These are phyloP conservation scores for Clamator glandarius DNA, from an alignment of 2,797 vertebrate species.

Conservation along the genomic window DNA sequence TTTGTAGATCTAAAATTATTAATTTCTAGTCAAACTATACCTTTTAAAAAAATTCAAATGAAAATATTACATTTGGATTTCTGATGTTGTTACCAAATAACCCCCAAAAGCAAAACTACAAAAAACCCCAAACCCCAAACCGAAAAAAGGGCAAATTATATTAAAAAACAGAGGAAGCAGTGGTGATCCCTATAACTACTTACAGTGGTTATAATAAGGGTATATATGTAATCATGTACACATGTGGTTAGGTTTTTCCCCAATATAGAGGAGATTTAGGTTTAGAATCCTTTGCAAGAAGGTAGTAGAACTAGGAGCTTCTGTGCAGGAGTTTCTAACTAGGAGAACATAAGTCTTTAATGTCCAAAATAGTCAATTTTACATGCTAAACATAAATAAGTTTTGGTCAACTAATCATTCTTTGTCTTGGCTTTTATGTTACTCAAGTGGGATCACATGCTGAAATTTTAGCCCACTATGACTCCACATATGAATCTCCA, in stretches of 20 bases:
- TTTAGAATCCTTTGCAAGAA: neutral
- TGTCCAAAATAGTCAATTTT: neutral
- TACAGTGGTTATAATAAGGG: neutral
- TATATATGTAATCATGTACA: neutral
- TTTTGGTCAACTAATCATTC: neutral
- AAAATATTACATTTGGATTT: neutral
- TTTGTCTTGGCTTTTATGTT: neutral
- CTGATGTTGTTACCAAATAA: neutral
- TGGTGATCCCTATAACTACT: neutral
- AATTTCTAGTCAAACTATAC: neutral
- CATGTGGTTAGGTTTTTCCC: neutral
- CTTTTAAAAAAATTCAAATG: neutral
- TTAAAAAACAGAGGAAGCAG: neutral
- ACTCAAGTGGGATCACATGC: neutral
- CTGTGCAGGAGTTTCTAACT: neutral
- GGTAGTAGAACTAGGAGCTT: neutral
- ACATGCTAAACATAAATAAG: neutral
- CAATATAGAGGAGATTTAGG: neutral
- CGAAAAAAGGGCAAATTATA: neutral
- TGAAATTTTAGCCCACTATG: fast-evolving
- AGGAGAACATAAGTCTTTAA: neutral
- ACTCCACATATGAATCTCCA: neutral
- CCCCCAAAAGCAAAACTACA: too few relatives aligned
- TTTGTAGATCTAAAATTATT: neutral
- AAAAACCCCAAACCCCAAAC: neutral